These are phyloP conservation scores for Hylaea fasciaria DNA, from an alignment of 2,888 invertebrate genomes.

Conservation along the genomic window DNA sequence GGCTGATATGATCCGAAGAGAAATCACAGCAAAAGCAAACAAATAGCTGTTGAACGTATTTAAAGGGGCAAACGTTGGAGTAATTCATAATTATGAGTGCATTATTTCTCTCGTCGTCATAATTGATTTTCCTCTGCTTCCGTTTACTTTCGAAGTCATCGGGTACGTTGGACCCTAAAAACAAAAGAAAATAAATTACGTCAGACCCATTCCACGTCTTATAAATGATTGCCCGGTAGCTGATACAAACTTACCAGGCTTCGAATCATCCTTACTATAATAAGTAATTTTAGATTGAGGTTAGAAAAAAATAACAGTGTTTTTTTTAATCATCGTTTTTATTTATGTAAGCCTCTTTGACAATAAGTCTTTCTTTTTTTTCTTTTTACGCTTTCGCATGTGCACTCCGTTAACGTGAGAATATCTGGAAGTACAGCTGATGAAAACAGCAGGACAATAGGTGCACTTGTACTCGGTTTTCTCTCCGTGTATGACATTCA, in stretches of 20 bases:
- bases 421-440: slow-evolving; percentile 66
- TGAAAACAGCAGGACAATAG: slow-evolving; percentile 60
- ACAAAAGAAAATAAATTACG: slow-evolving; percentile 21
- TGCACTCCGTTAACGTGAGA: slow-evolving; percentile 69
- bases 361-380: slow-evolving; percentile 27
- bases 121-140: slow-evolving; percentile 10
- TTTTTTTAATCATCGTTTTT: background rate
- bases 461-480: slow-evolving; percentile 61
- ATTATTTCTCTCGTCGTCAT: slow-evolving; percentile 18
- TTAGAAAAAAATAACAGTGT: background rate
- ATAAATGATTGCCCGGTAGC: background rate
- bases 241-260: background rate
- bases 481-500: slow-evolving; percentile 59
- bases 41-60: background rate
- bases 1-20: slow-evolving; percentile 3
- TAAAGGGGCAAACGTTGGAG: slow-evolving; percentile 20
- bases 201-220: slow-evolving; percentile 1
- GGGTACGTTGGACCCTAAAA: slow-evolving; percentile 22
- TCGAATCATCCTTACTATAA: no score
- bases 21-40: slow-evolving; percentile 13
- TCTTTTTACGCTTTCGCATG: slow-evolving; percentile 46
- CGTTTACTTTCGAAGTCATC: slow-evolving; percentile 2
- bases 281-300: background rate
- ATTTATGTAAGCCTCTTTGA: slow-evolving; percentile 12
- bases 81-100: slow-evolving; percentile 5